Evolutionary conservation across 2,113 vertebrate genomes (phyloP).

Genomic region (Tinamus guttatus): DNA sequence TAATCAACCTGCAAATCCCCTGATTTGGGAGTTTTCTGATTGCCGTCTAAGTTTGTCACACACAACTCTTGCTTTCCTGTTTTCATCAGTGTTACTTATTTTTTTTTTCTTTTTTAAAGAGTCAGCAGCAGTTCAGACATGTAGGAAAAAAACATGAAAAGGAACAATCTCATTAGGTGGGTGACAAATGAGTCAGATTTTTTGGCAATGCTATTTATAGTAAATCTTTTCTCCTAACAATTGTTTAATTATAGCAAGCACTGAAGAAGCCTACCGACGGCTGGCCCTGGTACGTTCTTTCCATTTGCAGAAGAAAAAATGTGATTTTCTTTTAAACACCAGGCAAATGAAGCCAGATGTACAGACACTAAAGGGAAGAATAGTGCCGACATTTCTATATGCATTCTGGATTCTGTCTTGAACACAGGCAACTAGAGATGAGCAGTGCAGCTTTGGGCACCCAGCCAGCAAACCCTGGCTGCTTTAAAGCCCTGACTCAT

Average conservation of each 20-base stretch:
- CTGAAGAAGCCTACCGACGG: not conserved
- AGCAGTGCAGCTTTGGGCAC: not conserved
- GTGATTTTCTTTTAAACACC: not conserved
- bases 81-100: not conserved
- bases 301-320: not conserved
- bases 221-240: not conserved
- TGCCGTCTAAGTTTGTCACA: not conserved
- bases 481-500: not conserved
- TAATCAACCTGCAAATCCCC: not conserved
- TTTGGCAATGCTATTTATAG: constrained; percentile 42
- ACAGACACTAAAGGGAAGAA: not conserved
- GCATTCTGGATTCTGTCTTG: not conserved
- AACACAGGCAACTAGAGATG: not conserved
- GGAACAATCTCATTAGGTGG: constrained; percentile 15
- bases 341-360: constrained; percentile 2
- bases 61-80: not conserved
- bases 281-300: not conserved
- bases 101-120: not conserved
- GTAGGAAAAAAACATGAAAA: constrained; percentile 2
- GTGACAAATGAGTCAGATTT: constrained; percentile 24
- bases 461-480: not conserved
- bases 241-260: constrained; percentile 11
- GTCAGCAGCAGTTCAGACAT: not conserved
- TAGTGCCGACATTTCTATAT: not conserved
- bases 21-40: not conserved